Evolutionary conservation across 92 coral and sea anemone species (phyloP).

Genomic region (Porites lobata): DNA sequence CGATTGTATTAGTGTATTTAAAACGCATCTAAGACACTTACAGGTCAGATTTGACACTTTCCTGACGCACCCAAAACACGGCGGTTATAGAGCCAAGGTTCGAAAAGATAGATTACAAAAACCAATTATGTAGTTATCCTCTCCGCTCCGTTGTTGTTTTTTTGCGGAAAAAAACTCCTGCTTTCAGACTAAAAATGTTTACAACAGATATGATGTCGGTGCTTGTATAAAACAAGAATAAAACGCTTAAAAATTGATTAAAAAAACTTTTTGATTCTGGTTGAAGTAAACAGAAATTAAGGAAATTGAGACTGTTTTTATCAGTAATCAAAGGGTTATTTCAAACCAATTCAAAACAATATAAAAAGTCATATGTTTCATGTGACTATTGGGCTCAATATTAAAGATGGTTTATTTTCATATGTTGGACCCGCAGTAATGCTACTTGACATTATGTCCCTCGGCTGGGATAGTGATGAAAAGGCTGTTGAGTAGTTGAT

Average conservation of each 20-base stretch:
- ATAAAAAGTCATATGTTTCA: too few species aligned
- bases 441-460: conserved; percentile 9
- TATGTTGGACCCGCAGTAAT: background rate
- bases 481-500: background rate
- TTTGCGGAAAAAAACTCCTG: background rate
- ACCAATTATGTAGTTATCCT: background rate
- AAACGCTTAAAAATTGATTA: too few species aligned
- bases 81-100: background rate
- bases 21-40: background rate
- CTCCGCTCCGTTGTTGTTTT: background rate
- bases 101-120: background rate
- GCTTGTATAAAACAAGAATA: too few species aligned
- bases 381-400: background rate
- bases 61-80: background rate
- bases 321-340: too few species aligned
- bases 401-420: background rate
- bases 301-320: too few species aligned
- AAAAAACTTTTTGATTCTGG: too few species aligned
- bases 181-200: too few species aligned
- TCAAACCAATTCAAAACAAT: too few species aligned
- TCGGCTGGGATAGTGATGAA: background rate
- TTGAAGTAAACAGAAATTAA: too few species aligned
- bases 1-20: background rate
- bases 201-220: too few species aligned
- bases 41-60: background rate